Conservation (phyloP, 2,888 invertebrate genomes). For the Salpingus planirostris region DNA sequence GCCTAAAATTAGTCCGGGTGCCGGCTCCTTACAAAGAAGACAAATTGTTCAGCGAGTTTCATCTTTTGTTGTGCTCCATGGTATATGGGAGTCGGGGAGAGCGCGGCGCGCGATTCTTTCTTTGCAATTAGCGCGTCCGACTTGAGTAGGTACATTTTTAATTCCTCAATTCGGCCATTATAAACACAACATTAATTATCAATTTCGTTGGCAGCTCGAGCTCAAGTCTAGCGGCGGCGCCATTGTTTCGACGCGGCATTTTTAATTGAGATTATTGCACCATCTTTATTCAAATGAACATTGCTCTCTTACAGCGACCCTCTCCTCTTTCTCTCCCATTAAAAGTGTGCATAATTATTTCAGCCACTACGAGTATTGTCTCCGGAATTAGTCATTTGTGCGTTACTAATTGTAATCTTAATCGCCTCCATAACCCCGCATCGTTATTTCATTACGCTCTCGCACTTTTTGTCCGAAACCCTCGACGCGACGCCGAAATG, state of each 20-base stretch:
- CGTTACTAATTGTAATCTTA: slow-evolving; percentile 41
- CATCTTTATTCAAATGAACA: slow-evolving; percentile 42
- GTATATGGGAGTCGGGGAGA: slow-evolving; percentile 22
- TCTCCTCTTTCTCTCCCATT: slow-evolving; percentile 36
- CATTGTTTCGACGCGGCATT: slow-evolving; percentile 41
- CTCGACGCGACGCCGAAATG: no score
- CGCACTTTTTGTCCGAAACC: no score
- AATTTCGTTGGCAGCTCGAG: slow-evolving; percentile 38
- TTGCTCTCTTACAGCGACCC: slow-evolving; percentile 33
- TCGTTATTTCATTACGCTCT: slow-evolving; percentile 28
- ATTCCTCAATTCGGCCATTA: slow-evolving; percentile 42
- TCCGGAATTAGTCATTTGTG: slow-evolving; percentile 42
- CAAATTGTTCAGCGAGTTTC: slow-evolving; percentile 31
- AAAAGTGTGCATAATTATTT: slow-evolving; percentile 43
- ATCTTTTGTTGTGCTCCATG: slow-evolving; percentile 31
- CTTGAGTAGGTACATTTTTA: slow-evolving; percentile 42
- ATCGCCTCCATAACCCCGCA: slow-evolving; percentile 36
- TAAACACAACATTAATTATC: slow-evolving; percentile 45
- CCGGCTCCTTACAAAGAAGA: slow-evolving; percentile 24
- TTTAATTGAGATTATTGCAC: slow-evolving; percentile 45
- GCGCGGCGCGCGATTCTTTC: slow-evolving; percentile 22
- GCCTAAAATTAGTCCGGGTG: slow-evolving; percentile 36
- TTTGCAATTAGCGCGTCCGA: slow-evolving; percentile 34
- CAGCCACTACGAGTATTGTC: slow-evolving; percentile 37
- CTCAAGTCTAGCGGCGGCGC: slow-evolving; percentile 29